Evolutionary conservation across 2,888 invertebrate genomes (phyloP), one percentile per base, ranked within the genome.

Genomic region (Oeneis ivallda): DNA sequence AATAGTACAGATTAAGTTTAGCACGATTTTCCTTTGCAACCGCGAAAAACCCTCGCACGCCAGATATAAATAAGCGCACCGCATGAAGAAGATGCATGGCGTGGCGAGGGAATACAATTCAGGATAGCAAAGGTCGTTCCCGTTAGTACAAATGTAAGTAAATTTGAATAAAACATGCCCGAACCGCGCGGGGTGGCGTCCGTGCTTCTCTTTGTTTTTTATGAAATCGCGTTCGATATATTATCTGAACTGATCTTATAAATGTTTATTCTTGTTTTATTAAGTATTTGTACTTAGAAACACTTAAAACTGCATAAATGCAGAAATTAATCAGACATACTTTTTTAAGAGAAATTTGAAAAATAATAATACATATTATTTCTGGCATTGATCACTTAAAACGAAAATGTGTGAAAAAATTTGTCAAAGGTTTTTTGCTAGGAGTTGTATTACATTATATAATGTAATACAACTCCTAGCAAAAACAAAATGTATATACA

Each of bases 91-190:
- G 91, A 92, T 91, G 87, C 91, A 92, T 90, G 83, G 86, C 76
- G 83, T 81, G 86, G 83, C 89, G 78, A 83, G 91, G 91, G 91
- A 91, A 89, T 91, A 89, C 90, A 86, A 87, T 87, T 85, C 87
- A 74, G 85, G 79, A 79, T 81, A 83, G 82, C 87, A 84, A 81
- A 91, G 92, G 90, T 92, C 90, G 87, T 85, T 83, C 81, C 84
- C 89, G 89, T 92, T 92, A 91, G 89, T 89, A 86, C 83, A 89
- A 92, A 90, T 91, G 91, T 92, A 91, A 91, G 92, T 92, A 92
- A 92, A 92, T 92, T 92, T 92, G 90, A 92, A 92, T 92, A 92
- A 92, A 91, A 92, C 91, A 92, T 91, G 76, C 76, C 77, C 68
- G 75, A 79, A 76, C 75, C 71, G 78, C 70, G 79, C 73, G 67